Percentiles rank a stretch among this genome's conserved stretches.
Conservation (phyloP, 2,113 vertebrate species). For the Antigone vipio region DNA sequence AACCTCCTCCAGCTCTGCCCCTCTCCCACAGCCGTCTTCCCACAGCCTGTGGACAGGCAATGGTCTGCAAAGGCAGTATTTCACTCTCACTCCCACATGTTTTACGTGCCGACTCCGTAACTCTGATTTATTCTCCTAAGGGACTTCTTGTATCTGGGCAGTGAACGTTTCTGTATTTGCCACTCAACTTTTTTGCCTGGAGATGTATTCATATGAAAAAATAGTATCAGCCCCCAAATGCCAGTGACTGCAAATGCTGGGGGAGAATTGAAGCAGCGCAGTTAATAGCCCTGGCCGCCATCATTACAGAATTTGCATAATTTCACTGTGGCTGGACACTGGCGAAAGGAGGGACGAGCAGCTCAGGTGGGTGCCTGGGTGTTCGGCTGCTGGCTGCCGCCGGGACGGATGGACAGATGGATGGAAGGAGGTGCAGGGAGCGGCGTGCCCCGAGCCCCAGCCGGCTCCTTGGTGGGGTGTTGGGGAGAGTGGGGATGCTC, state of each 20-base stretch:
- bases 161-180: neutral
- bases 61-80: neutral
- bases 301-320: accelerated
- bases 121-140: neutral
- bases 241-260: neutral
- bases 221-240: neutral
- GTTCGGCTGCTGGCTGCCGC: neutral
- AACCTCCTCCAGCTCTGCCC: neutral
- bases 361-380: neutral
- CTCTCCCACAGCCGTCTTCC: neutral
- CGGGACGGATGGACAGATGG: accelerated
- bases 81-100: neutral
- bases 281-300: neutral
- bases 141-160: neutral
- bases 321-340: neutral
- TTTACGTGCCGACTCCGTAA: neutral
- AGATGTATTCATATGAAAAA: neutral
- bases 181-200: neutral
- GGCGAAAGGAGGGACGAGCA: neutral
- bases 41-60: neutral
- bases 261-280: neutral
- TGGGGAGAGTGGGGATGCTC: too few species aligned
- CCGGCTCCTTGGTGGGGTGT: accelerated
- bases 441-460: accelerated
- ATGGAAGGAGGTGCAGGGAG: neutral